phyloP scores from a whole-genome alignment of 2,888 invertebrate genomes.

The Luperina testacea region DNA sequence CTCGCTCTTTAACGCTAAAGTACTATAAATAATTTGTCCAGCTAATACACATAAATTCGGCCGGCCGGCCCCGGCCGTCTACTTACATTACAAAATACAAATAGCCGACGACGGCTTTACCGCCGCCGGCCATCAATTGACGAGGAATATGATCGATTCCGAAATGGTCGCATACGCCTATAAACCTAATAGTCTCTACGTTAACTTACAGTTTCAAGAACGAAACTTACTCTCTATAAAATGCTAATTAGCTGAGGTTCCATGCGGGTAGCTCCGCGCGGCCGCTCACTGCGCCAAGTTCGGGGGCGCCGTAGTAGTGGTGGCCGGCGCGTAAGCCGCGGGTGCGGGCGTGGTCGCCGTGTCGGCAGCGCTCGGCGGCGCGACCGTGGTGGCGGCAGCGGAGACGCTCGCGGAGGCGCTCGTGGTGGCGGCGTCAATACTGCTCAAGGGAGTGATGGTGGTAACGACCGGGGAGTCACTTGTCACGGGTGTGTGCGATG shows the following conservation, averaged over 20 bases:
- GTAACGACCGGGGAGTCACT: constrained; percentile 16
- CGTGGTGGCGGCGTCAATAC: constrained; percentile 2
- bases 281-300: constrained; percentile 60
- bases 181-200: constrained; percentile 87
- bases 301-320: constrained; percentile 23
- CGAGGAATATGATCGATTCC: constrained; percentile 72
- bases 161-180: constrained; percentile 74
- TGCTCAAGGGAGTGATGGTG: not conserved
- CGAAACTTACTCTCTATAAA: constrained; percentile 88
- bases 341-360: constrained; percentile 1
- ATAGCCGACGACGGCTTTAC: constrained; percentile 60
- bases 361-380: not conserved
- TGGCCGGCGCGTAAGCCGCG: not conserved
- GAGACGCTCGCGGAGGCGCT: constrained; percentile 1
- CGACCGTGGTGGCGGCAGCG: not conserved
- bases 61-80: constrained; percentile 74
- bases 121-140: constrained; percentile 73
- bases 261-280: constrained; percentile 69
- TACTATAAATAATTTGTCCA: constrained; percentile 88
- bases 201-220: constrained; percentile 87
- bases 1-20: constrained; percentile 74
- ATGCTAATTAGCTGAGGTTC: constrained; percentile 87
- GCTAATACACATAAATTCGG: constrained; percentile 82
- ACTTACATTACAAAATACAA: constrained; percentile 75
- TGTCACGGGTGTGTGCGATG: constrained; percentile 5